Percentiles rank a stretch among this genome's conserved stretches.
Conservation (phyloP, 2,888 invertebrate genomes). For the Melanostoma mellinum region DNA sequence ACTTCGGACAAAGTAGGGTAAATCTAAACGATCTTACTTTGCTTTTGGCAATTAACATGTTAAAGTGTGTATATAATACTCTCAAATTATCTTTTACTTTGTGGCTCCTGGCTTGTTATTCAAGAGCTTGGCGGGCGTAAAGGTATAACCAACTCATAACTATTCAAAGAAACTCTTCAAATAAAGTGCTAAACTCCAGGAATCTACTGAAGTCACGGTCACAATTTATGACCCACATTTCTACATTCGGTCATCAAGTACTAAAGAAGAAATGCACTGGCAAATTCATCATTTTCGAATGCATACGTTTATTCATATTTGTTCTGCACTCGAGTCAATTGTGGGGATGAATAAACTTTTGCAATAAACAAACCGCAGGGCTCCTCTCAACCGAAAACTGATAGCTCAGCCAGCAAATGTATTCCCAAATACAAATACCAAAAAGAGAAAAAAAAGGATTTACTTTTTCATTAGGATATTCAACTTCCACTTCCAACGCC, state of each 20-base stretch:
- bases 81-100: no score
- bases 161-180: no score
- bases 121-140: no score
- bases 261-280: neutral
- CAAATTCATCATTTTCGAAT: neutral
- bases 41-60: no score
- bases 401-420: slow-evolving; percentile 15
- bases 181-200: no score
- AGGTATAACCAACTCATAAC: no score
- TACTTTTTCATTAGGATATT: slow-evolving; percentile 41
- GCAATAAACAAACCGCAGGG: slow-evolving; percentile 52
- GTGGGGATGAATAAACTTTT: slow-evolving; percentile 55
- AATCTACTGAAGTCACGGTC: neutral
- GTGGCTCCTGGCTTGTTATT: no score
- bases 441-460: slow-evolving; percentile 35
- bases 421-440: slow-evolving; percentile 14
- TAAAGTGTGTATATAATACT: no score
- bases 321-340: slow-evolving; percentile 49
- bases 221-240: slow-evolving; percentile 39
- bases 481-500: slow-evolving; percentile 21
- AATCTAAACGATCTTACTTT: no score
- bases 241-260: slow-evolving; percentile 30
- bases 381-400: neutral
- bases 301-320: slow-evolving; percentile 46
- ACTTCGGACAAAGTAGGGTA: no score